phyloP scores from a whole-genome alignment of 1,140 invertebrate genomes.

The Ladona fulva region DNA sequence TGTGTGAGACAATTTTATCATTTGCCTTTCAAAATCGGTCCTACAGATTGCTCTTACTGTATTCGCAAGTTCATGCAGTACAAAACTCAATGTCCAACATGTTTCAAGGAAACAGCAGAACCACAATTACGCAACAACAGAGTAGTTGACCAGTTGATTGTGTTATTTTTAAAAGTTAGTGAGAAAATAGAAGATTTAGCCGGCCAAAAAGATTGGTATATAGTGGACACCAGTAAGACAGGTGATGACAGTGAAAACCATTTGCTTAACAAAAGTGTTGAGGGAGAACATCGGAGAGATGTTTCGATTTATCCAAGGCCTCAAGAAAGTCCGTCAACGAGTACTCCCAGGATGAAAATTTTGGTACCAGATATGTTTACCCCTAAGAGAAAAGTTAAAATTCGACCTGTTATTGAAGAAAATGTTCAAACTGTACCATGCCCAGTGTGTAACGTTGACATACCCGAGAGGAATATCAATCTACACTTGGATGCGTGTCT shows the following conservation, averaged over 20 bases:
- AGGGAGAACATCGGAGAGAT: neutral
- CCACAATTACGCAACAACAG: slow-evolving; percentile 42
- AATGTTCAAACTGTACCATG: slow-evolving; percentile 35
- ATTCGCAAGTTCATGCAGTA: slow-evolving; percentile 45
- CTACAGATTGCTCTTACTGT: slow-evolving; percentile 49
- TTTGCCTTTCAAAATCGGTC: no score
- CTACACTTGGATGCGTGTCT: slow-evolving; percentile 46
- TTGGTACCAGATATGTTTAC: neutral
- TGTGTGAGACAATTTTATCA: no score
- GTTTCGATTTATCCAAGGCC: no score
- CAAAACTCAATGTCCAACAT: slow-evolving; percentile 44
- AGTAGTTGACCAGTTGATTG: slow-evolving; percentile 37
- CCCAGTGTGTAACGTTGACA: slow-evolving; percentile 43
- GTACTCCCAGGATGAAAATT: neutral
- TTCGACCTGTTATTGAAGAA: slow-evolving; percentile 15
- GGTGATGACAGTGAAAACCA: neutral
- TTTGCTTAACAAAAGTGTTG: neutral
- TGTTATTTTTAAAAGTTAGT: neutral
- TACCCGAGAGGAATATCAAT: slow-evolving; percentile 40
- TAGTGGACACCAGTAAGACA: neutral
- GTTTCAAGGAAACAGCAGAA: slow-evolving; percentile 41
- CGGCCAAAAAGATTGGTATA: neutral
- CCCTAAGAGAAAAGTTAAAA: slow-evolving; percentile 18
- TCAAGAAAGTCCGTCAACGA: neutral
- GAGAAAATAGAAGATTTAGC: neutral